Percentiles rank a stretch among this genome's conserved stretches.
phyloP scores from a whole-genome alignment of 2,113 vertebrate species.

The Actenoides lindsayi region DNA sequence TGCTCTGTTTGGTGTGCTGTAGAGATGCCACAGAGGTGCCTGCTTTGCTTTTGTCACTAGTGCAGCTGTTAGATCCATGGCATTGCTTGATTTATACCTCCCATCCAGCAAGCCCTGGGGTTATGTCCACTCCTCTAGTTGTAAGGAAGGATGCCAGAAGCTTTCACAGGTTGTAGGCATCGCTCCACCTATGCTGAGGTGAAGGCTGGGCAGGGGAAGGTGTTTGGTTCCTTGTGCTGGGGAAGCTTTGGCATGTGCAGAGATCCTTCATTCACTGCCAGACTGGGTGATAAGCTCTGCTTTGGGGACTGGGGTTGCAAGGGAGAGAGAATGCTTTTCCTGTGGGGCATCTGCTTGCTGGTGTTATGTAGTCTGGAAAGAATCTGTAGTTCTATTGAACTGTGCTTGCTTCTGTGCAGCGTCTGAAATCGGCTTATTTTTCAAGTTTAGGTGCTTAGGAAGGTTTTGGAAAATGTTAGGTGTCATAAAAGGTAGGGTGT shows the following conservation, averaged over 20 bases:
- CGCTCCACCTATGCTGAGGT: neutral
- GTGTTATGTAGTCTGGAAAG: neutral
- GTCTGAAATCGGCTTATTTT: neutral
- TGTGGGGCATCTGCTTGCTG: neutral
- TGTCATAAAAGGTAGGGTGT: neutral
- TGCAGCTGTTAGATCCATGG: neutral
- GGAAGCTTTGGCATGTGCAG: neutral
- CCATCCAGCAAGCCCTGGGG: neutral
- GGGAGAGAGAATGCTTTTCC: neutral
- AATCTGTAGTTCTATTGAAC: neutral
- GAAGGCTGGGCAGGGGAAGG: rapidly evolving
- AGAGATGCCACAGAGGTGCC: neutral
- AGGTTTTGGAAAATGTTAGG: neutral
- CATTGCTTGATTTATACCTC: neutral
- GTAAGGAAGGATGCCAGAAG: neutral
- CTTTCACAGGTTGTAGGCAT: neutral
- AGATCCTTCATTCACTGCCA: neutral
- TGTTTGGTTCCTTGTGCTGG: neutral
- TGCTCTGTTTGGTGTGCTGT: neutral
- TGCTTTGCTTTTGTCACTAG: neutral
- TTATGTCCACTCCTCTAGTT: neutral
- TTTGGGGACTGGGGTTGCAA: neutral
- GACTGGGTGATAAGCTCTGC: neutral
- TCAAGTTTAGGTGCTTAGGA: neutral
- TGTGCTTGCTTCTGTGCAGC: neutral